These are phyloP conservation scores for Charina bottae DNA, from an alignment of 2,113 vertebrate species.

Conservation along the genomic window DNA sequence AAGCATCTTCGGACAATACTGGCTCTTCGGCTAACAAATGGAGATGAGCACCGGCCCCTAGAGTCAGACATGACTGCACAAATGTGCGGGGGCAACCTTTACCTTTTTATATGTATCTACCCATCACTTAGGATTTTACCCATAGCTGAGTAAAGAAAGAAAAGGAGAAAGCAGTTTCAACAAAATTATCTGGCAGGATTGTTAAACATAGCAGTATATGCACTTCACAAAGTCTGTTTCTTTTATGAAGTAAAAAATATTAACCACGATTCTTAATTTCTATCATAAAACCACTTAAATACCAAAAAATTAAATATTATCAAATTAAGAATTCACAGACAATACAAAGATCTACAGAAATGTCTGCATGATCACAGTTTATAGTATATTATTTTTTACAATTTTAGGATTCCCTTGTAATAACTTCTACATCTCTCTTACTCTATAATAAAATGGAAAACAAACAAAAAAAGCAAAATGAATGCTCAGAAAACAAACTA, in stretches of 20 bases:
- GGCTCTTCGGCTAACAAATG: too few species aligned
- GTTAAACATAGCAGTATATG: background rate
- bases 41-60: too few species aligned
- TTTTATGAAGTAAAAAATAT: constrained; percentile 23
- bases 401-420: background rate
- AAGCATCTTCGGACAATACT: too few species aligned
- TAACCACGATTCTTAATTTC: background rate
- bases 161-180: background rate
- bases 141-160: background rate
- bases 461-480: background rate
- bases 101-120: too few species aligned
- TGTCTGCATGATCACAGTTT: background rate
- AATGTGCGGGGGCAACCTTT: too few species aligned
- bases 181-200: background rate
- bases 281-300: background rate
- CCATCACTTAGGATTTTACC: background rate
- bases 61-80: too few species aligned
- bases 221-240: background rate
- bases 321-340: background rate
- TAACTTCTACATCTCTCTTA: background rate
- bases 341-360: background rate
- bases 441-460: background rate
- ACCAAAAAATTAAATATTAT: background rate
- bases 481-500: background rate
- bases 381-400: background rate